Evolutionary conservation across 2,888 invertebrate species (phyloP).

Genomic region (Ochropacha duplaris): DNA sequence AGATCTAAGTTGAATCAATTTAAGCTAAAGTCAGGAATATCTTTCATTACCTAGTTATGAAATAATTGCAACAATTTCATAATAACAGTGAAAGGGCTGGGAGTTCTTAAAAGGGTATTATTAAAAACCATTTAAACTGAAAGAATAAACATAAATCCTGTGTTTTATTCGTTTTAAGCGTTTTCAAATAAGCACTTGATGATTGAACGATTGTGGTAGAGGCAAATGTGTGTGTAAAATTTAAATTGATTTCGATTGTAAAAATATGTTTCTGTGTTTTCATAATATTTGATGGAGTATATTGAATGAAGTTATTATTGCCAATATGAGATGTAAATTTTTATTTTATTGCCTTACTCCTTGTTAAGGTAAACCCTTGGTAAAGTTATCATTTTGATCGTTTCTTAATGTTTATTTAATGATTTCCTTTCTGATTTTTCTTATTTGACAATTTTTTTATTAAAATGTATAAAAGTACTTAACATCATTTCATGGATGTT

Average conservation of each 20-base stretch:
- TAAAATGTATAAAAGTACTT: no score
- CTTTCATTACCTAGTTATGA: slow-evolving; percentile 17
- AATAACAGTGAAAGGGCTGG: slow-evolving; percentile 47
- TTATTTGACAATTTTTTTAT: no score
- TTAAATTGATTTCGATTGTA: slow-evolving; percentile 49
- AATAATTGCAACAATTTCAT: slow-evolving; percentile 23
- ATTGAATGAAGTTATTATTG: slow-evolving; percentile 50
- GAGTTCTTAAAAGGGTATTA: slow-evolving; percentile 43
- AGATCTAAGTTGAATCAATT: no score
- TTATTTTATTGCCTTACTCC: not conserved
- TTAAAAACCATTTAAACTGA: slow-evolving; percentile 53
- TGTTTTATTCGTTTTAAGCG: slow-evolving; percentile 46
- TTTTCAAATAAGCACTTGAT: slow-evolving; percentile 39
- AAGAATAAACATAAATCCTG: slow-evolving; percentile 48
- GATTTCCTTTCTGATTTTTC: no score
- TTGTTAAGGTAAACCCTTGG: no score
- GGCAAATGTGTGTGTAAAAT: slow-evolving; percentile 49
- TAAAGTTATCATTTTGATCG: no score
- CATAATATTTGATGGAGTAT: slow-evolving; percentile 29
- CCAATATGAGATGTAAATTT: not conserved
- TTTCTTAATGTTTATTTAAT: no score
- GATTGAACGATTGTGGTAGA: slow-evolving; percentile 47
- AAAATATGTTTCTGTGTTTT: slow-evolving; percentile 34
- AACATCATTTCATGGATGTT: no score
- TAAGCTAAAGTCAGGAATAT: slow-evolving; percentile 10